Evolutionary conservation across 2,888 invertebrate genomes (phyloP).

Genomic region (Meiosimyza decipiens): DNA sequence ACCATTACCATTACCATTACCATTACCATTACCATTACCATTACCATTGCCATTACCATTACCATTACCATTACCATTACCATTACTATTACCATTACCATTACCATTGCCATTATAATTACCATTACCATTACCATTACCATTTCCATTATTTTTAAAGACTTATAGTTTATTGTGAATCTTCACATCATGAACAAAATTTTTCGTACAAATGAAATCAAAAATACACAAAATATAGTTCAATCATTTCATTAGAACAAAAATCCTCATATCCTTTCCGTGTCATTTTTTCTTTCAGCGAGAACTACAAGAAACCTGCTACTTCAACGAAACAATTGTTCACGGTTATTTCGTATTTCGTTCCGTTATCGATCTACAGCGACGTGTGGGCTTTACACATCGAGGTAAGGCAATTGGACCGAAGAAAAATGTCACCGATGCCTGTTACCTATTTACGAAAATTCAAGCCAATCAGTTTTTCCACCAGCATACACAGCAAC

Average conservation of each 20-base stretch:
- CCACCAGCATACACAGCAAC: constrained; percentile 55
- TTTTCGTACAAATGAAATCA: no score
- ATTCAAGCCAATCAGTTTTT: constrained; percentile 63
- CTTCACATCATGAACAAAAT: no score
- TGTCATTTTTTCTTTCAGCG: constrained; percentile 51
- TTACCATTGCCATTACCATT: no score
- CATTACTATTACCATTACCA: no score
- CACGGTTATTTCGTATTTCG: constrained; percentile 66
- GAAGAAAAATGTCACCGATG: constrained; percentile 64
- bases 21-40: no score
- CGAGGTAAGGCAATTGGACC: constrained; percentile 66
- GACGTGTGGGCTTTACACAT: constrained; percentile 65
- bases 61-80: no score
- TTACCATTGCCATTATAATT: no score
- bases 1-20: no score
- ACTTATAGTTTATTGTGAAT: no score
- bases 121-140: no score
- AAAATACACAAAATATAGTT: not conserved
- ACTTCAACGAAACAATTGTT: constrained; percentile 66
- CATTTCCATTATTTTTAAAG: no score
- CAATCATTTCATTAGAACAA: not conserved
- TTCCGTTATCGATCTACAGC: constrained; percentile 64
- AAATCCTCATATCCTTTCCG: constrained; percentile 7
- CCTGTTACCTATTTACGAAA: constrained; percentile 65
- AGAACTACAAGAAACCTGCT: constrained; percentile 65